Evolutionary conservation across 2,888 invertebrate species (phyloP).

Genomic region (Agriopis leucophaearia): DNA sequence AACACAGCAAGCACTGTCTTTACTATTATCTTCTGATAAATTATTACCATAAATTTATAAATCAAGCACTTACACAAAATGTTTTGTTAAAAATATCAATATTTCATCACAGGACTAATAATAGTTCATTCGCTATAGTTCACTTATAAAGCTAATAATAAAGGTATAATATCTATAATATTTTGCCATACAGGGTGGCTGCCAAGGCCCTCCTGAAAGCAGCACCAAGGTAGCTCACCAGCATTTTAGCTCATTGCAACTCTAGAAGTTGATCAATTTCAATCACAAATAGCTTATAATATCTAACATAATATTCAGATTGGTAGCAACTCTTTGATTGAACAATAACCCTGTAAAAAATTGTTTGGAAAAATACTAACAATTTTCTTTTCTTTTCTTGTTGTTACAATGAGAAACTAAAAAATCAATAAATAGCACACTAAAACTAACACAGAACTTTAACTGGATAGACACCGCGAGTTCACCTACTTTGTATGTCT

Average conservation of each 20-base stretch:
- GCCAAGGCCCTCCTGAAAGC: constrained; percentile 37
- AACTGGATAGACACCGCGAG: too few relatives aligned
- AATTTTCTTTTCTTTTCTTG: too few relatives aligned
- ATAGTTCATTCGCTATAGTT: neutral
- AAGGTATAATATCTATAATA: constrained; percentile 24
- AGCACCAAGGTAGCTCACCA: constrained; percentile 34
- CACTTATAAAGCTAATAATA: neutral
- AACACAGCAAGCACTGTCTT: neutral
- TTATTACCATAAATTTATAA: neutral
- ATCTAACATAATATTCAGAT: neutral
- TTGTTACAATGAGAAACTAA: too few relatives aligned
- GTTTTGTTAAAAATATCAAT: neutral
- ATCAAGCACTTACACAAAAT: neutral
- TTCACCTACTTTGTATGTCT: too few relatives aligned
- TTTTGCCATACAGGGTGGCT: constrained; percentile 35
- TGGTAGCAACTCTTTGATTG: too few relatives aligned
- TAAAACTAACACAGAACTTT: too few relatives aligned
- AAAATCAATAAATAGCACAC: too few relatives aligned
- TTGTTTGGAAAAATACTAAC: too few relatives aligned
- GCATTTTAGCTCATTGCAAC: constrained; percentile 29
- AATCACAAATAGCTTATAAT: constrained; percentile 3
- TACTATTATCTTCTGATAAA: neutral
- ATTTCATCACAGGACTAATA: neutral
- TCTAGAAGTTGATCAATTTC: constrained; percentile 35
- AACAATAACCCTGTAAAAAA: too few relatives aligned